Base-by-base conservation (phyloP, 2,797 vertebrate genomes). In the Aldrovandia affinis region DNA sequence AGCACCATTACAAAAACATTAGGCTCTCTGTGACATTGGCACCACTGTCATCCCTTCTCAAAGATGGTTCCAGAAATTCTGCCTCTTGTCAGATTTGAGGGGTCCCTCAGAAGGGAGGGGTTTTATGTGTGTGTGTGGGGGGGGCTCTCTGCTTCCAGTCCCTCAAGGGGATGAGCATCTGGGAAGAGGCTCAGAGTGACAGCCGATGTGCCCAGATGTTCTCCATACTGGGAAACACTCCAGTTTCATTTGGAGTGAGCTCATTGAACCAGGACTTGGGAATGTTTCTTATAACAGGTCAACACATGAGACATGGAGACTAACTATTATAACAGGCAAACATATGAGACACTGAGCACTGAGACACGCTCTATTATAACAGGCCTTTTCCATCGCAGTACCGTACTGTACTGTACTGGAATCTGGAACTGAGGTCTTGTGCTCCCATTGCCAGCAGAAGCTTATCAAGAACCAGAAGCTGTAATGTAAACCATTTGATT, bases 91-190 rank as follows among this genome's bases (percentile, higher is more conserved):
- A 52, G 39, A 63, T 81, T 57, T 47, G 25, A 73, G 68, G 68
- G 68, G 30, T 73, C 33, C 65, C 68, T 39, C 68, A 39, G 3
- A 73, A 33, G 68, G 54, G 20, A 59, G 54, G 54, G 22, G 79
- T 0, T 12, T 22, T n/a, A 55, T 20, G 28, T 1, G 42, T 10
- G 78, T 3, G 52, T 42, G 36, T 10, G 33, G 33, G 10, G 70
- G 30, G 33, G 3, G 14, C 42, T 68, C 15, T 55, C 79, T 84
- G 78, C 57, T 75, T 80, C 14, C 14, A 22, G 44, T 28, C 22
- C 79, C 44, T 25, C 80, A 52, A 80, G 55, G 44, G 57, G 50
- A 77, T 68, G 30, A 77, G 70, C 68, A 77, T 81, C 55, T 85
- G 65, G 61, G 30, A 61, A 42, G 36, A 9, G 47, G 55, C 79